Evolutionary conservation across 1,140 invertebrate species (phyloP).

Genomic region (Achroia grisella): DNA sequence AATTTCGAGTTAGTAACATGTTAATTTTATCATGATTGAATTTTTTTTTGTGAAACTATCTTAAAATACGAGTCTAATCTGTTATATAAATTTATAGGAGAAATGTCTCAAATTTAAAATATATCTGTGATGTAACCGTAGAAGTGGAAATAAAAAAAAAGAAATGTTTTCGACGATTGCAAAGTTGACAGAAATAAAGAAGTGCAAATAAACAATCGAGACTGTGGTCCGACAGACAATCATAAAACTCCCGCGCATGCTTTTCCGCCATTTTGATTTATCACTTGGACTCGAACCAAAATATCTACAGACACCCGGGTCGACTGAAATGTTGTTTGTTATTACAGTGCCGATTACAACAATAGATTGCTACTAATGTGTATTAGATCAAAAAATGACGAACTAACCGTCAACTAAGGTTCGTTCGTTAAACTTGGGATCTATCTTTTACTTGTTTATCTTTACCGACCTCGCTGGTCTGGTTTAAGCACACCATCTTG

Average conservation of each 20-base stretch:
- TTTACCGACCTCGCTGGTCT: too few relatives aligned
- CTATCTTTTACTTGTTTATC: too few relatives aligned
- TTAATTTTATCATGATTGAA: too few relatives aligned
- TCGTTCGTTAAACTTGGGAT: too few relatives aligned
- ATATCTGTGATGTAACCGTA: conserved; percentile 5
- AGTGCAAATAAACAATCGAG: conserved; percentile 30
- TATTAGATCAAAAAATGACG: not conserved
- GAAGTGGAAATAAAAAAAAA: not conserved
- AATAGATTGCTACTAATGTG: not conserved
- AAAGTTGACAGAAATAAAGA: conserved; percentile 30
- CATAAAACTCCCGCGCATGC: conserved; percentile 53
- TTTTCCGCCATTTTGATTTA: conserved; percentile 60
- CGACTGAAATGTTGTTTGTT: not conserved
- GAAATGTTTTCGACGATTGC: conserved; percentile 2
- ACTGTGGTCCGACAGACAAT: conserved; percentile 25
- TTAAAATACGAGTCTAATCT: too few relatives aligned
- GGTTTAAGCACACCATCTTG: too few relatives aligned
- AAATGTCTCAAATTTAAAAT: too few relatives aligned
- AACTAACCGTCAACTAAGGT: too few relatives aligned
- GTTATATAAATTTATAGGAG: too few relatives aligned
- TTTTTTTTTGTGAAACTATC: too few relatives aligned
- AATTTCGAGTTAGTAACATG: too few relatives aligned
- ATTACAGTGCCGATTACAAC: conserved; percentile 2
- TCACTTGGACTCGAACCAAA: conserved; percentile 48
- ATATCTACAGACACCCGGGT: conserved; percentile 10